A percentile compares a stretch with the other conserved stretches of the same genome.
Evolutionary conservation across 2,797 vertebrate species (phyloP).

Genomic region (Trachurus trachurus): DNA sequence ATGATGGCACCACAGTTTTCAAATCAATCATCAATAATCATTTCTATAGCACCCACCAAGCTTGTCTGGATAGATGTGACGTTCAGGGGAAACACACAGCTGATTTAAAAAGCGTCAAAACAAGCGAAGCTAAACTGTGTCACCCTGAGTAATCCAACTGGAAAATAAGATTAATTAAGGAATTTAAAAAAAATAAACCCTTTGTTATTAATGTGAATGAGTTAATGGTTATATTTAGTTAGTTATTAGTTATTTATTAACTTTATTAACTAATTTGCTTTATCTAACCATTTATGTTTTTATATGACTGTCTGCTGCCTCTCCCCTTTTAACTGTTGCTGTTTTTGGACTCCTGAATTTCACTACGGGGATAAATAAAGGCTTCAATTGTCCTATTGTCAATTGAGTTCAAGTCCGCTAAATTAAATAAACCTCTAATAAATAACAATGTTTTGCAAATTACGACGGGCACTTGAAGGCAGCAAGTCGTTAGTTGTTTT

Average conservation of each 20-base stretch:
- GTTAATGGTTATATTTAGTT: too few species aligned
- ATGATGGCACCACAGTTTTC: not conserved
- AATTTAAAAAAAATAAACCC: too few species aligned
- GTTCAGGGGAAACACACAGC: not conserved
- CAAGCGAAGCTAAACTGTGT: not conserved
- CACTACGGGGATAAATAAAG: too few species aligned
- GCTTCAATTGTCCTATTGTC: too few species aligned
- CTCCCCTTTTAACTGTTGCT: too few species aligned
- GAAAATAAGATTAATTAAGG: too few species aligned
- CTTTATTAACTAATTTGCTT: too few species aligned
- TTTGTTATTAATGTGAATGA: not conserved
- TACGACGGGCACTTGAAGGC: slow-evolving; percentile 20
- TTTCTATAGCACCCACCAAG: not conserved
- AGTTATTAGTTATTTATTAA: too few species aligned
- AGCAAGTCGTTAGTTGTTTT: slow-evolving; percentile 5
- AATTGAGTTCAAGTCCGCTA: not conserved
- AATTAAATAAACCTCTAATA: rapidly evolving
- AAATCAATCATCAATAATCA: rapidly evolving
- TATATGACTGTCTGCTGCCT: too few species aligned
- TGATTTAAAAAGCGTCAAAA: not conserved
- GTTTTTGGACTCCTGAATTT: too few species aligned
- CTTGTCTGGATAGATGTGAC: not conserved
- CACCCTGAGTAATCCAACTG: not conserved
- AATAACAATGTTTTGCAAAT: not conserved
- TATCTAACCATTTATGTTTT: too few species aligned